phyloP scores from a whole-genome alignment of 2,888 invertebrate species.

The Apocheima hispidaria region DNA sequence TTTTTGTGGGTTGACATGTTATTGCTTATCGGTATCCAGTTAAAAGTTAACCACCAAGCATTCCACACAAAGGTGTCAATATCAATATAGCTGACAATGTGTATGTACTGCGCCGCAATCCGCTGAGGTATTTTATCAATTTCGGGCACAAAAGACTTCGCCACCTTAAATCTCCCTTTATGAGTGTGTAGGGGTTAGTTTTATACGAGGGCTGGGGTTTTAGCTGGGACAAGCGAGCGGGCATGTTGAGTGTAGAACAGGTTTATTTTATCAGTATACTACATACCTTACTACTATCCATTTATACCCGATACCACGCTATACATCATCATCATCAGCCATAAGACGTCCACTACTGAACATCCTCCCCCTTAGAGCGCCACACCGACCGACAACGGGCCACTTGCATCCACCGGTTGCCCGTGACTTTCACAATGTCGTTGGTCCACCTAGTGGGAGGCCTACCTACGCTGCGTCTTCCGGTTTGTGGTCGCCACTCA shows the following conservation, averaged over 20 bases:
- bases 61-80: conserved; percentile 21
- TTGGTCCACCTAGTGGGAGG: too few relatives aligned
- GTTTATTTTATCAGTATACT: neutral
- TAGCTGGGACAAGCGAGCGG: neutral
- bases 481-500: too few relatives aligned
- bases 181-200: conserved; percentile 48
- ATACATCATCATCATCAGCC: too few relatives aligned
- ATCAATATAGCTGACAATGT: conserved; percentile 9
- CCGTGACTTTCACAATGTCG: too few relatives aligned
- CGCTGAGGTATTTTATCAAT: conserved; percentile 62
- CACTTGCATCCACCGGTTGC: too few relatives aligned
- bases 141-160: conserved; percentile 57
- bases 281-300: too few relatives aligned
- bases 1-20: neutral
- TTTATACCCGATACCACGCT: too few relatives aligned
- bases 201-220: conserved; percentile 31
- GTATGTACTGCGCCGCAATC: conserved; percentile 45
- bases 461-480: too few relatives aligned
- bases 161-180: conserved; percentile 57
- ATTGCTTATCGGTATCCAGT: neutral
- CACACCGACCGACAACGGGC: too few relatives aligned
- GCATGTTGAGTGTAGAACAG: conserved; percentile 9
- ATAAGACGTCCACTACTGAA: too few relatives aligned
- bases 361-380: too few relatives aligned
- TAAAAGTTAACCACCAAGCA: conserved; percentile 8